Base-by-base conservation (phyloP, 2,113 vertebrate species). In the Raphicerus campestris region DNA sequence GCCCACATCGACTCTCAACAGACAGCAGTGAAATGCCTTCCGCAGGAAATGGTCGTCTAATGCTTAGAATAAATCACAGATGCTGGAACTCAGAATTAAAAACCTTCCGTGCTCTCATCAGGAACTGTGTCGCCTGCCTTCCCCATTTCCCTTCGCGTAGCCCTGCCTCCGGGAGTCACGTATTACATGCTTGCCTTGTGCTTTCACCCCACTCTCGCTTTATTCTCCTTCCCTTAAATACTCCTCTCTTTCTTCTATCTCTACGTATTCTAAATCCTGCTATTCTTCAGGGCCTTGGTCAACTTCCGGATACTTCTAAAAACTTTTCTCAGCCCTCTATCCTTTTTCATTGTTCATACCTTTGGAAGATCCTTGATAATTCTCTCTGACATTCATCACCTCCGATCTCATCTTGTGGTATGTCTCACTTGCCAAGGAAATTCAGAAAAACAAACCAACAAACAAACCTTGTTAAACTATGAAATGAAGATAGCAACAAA, bases 131-230 rank as follows among this genome's bases (percentile, higher is more conserved):
- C 42, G 5, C 19, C 78, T 28, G 77, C 39, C 49, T 45, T 88
- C 10, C 30, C 45, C 56, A 32, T 35, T 87, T 94, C 22, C 60
- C 32, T 55, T 53, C 1, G 5, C 2, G 0, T 22, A 55, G 51
- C 51, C n/a, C 32, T 24, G 20, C 20, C 51, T 55, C n/a, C n/a
- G 2, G 17, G 63, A 80, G 20, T 42, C 9, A 20, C 24, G 6
- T 10, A 5, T 3, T 9, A 1, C 7, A 10, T 19, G 28, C 20
- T 11, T 26, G 2, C 14, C 35, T 56, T 45, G 4, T 17, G 8
- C 63, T 19, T 55, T 39, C 26, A 58, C 1, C 24, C 1, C 4
- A 4, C 17, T 13, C 24, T 4, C 9, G 9, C 16, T 85, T 49
- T 78, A 6, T 35, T 83, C 32, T 77, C 28, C 9, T 88, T 6